Base-by-base conservation (phyloP, 2,797 vertebrate genomes). In the Ctenopoma multispine region DNA sequence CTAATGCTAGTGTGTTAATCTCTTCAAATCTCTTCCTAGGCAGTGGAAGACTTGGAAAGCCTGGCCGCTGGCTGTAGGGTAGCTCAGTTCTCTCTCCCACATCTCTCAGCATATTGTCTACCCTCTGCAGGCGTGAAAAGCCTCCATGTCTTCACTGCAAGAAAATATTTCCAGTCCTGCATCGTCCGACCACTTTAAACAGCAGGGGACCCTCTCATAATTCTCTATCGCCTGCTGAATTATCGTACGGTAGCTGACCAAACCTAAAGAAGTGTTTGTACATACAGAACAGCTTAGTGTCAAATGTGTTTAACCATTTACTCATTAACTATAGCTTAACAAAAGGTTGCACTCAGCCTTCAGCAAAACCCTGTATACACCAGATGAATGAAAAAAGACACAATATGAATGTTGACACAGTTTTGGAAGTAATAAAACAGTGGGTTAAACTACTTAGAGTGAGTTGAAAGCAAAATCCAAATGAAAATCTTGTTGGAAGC, bases 1-100 rank as follows among this genome's bases (percentile, higher is more conserved):
- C 90, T 91, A 93, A 94, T 92, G 89, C 90, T 89, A 87, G 90
- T 70, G 87, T 88, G 91, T 89, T 95, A 95, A 95, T 95, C 94
- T 94, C 89, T 89, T 92, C 87, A 93, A 93, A 95, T 95, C 93
- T 94, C 87, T 90, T 87, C 90, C 90, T 90, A 90, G 87, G 91
- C 88, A 92, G 87, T 79, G 71, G 87, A 90, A 87, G 88, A 89
- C 87, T 89, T 90, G 80, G 87, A 94, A 94, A 94, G 92, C 92
- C 77, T 91, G 89, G 91, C 93, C 90, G 88, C 91, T 92, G 93
- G 94, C 93, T 93, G 88, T 85, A 75, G 86, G 84, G 91, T 81
- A 88, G 88, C 91, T 94, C 87, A 87, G 83, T 93, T 93, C 86
- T 85, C 81, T 89, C 85, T 85, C 89, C 81, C 79, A 83, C 81